phyloP scores from a whole-genome alignment of 1,140 invertebrate species.

The Acromyrmex echinatior region DNA sequence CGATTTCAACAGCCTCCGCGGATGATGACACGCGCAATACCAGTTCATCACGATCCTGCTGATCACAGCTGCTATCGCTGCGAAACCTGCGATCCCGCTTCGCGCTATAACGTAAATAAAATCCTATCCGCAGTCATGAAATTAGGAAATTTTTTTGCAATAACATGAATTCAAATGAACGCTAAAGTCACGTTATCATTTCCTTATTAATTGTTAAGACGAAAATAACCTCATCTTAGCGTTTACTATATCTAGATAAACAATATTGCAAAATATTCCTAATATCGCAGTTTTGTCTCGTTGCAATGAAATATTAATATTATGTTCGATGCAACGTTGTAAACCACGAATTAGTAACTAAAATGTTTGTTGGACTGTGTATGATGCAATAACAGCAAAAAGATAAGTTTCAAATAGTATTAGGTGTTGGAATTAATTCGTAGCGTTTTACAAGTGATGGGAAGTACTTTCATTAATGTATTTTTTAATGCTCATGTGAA shows the following conservation, averaged over 20 bases:
- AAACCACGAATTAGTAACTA: not conserved
- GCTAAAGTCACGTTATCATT: too few relatives aligned
- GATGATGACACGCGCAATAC: not conserved
- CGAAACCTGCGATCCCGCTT: not conserved
- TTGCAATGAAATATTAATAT: not conserved
- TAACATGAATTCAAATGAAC: too few relatives aligned
- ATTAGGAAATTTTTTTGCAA: not conserved
- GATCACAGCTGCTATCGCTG: constrained; percentile 22
- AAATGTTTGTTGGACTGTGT: not conserved
- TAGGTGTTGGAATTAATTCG: too few relatives aligned
- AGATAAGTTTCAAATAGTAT: too few relatives aligned
- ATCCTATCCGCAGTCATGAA: not conserved
- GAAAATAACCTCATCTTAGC: too few relatives aligned
- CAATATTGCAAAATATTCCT: too few relatives aligned
- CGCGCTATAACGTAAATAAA: not conserved
- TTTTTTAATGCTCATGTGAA: too few relatives aligned
- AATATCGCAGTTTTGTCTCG: not conserved
- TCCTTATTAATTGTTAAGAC: too few relatives aligned
- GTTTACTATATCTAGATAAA: too few relatives aligned
- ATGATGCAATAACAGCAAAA: too few relatives aligned
- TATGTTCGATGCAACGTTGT: not conserved
- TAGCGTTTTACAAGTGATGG: too few relatives aligned
- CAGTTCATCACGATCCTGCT: constrained; percentile 17
- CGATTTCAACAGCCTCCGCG: constrained; percentile 14
- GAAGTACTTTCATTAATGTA: too few relatives aligned